Evolutionary conservation across 2,113 vertebrate genomes (phyloP).

Genomic region (Phaetusa simplex): DNA sequence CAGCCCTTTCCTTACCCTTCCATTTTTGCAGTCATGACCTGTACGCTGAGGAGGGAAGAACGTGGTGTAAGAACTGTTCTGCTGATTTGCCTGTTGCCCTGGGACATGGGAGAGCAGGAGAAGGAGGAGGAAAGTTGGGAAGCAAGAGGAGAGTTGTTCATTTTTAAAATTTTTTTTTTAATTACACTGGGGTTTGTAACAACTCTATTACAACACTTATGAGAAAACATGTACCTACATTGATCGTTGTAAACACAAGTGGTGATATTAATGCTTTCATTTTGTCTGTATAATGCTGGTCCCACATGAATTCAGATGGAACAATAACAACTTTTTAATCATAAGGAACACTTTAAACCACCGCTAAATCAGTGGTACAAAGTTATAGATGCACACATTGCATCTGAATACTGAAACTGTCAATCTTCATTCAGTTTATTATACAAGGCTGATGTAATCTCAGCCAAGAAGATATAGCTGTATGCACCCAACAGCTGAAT

Average conservation of each 20-base stretch:
- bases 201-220: neutral
- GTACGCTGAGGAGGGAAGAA: neutral
- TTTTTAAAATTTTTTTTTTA: neutral
- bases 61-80: neutral
- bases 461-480: neutral
- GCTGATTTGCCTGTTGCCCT: neutral
- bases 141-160: neutral
- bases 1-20: neutral
- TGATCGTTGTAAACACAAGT: neutral
- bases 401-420: neutral
- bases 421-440: neutral
- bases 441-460: neutral
- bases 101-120: neutral
- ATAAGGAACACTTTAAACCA: neutral
- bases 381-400: neutral
- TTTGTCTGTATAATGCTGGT: neutral
- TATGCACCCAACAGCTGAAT: neutral
- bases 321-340: neutral
- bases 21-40: neutral
- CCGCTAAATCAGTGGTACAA: neutral
- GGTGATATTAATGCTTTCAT: neutral
- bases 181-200: neutral
- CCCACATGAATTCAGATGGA: neutral
- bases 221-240: neutral
- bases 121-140: neutral